These are phyloP conservation scores for Dichetophora obliterata DNA, from an alignment of 2,888 invertebrate genomes.

Conservation along the genomic window DNA sequence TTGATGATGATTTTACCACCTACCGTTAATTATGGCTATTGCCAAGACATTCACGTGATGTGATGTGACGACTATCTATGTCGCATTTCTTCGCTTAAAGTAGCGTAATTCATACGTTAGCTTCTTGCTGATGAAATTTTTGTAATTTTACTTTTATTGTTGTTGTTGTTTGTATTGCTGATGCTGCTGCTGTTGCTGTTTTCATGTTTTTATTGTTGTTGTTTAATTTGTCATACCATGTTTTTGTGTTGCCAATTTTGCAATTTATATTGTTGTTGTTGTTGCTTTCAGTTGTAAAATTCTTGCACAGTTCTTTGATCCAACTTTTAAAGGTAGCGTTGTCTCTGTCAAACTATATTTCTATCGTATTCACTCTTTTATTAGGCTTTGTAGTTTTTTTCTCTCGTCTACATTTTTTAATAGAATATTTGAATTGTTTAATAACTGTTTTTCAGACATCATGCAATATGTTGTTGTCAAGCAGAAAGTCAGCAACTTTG, in stretches of 20 bases:
- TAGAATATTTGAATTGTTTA: too few relatives aligned
- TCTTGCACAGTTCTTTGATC: background rate
- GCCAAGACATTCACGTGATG: constrained; percentile 1
- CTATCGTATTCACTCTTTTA: too few relatives aligned
- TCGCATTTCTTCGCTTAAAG: background rate
- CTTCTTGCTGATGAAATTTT: background rate
- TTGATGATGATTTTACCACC: constrained; percentile 20
- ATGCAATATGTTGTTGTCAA: too few relatives aligned
- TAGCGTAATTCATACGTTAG: background rate
- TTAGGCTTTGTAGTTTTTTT: too few relatives aligned
- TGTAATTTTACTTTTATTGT: background rate
- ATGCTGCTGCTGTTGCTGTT: background rate
- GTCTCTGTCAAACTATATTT: too few relatives aligned
- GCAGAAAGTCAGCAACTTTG: too few relatives aligned
- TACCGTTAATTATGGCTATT: constrained; percentile 21
- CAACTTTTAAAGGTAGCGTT: too few relatives aligned
- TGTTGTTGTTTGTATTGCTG: background rate
- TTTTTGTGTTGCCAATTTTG: background rate
- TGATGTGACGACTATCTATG: background rate
- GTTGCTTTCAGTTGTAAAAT: background rate
- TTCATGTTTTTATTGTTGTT: background rate
- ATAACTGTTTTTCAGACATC: too few relatives aligned
- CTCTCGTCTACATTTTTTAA: too few relatives aligned
- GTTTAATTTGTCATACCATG: background rate
- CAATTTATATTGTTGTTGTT: background rate